These are phyloP conservation scores for Podarcis muralis DNA, from an alignment of 2,113 vertebrate species.

Conservation along the genomic window DNA sequence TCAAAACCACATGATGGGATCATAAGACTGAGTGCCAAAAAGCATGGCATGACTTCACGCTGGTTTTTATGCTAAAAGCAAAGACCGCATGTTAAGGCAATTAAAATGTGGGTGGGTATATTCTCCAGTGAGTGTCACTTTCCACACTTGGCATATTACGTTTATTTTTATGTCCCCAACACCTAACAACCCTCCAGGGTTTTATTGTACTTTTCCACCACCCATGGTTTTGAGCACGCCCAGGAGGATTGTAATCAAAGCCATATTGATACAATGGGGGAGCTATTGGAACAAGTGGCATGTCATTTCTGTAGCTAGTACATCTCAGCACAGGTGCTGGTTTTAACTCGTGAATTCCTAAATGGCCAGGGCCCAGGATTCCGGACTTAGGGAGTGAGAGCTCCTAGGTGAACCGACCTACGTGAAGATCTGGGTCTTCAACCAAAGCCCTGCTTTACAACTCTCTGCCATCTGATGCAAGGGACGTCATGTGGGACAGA, in stretches of 20 bases:
- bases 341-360: background rate
- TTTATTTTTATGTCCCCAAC: constrained; percentile 50
- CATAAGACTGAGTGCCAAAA: background rate
- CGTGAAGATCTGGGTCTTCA: background rate
- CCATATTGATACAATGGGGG: background rate
- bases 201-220: background rate
- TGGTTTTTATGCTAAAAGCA: constrained; percentile 47
- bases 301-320: background rate
- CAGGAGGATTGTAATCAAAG: background rate
- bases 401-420: background rate
- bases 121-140: constrained; percentile 65
- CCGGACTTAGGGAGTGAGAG: background rate
- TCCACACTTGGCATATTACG: constrained; percentile 36
- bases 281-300: background rate
- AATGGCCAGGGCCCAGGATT: no score
- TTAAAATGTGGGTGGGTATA: constrained; percentile 67
- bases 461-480: background rate
- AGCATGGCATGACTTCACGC: constrained; percentile 33
- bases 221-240: background rate
- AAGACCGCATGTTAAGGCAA: constrained; percentile 34
- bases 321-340: background rate
- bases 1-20: constrained; percentile 15
- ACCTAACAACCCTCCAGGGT: background rate
- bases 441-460: background rate
- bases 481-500: background rate